Percentiles rank a stretch among this genome's conserved stretches.
Conservation (phyloP, 1,140 invertebrate species). For the Dolichoris vasculosae region DNA sequence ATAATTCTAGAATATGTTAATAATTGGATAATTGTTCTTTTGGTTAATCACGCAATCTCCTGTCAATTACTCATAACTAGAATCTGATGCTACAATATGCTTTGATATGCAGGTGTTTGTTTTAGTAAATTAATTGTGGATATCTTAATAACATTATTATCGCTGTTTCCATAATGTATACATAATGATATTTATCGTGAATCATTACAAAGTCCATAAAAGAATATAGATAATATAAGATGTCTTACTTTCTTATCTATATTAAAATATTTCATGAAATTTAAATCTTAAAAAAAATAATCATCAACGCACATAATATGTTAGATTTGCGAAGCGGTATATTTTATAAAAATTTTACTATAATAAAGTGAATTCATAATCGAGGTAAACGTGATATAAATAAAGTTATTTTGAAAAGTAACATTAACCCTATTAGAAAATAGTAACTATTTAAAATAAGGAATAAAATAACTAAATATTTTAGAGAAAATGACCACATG, state of each 20-base stretch:
- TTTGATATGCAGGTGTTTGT: constrained; percentile 47
- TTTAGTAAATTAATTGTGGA: constrained; percentile 26
- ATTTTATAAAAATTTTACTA: not conserved
- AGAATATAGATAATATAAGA: not conserved
- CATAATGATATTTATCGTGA: constrained; percentile 3
- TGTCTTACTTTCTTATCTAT: not conserved
- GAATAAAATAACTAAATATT: too few relatives aligned
- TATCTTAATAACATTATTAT: constrained; percentile 46
- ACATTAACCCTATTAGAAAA: not conserved
- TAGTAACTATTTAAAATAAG: too few relatives aligned
- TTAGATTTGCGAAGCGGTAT: not conserved
- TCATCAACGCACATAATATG: not conserved
- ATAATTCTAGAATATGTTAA: too few relatives aligned
- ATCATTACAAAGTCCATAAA: not conserved
- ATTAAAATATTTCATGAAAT: not conserved
- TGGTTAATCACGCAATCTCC: too few relatives aligned
- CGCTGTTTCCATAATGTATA: constrained; percentile 20
- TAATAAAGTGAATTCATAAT: not conserved
- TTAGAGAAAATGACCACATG: too few relatives aligned
- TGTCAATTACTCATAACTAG: not conserved
- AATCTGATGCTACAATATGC: not conserved
- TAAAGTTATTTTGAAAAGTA: not conserved
- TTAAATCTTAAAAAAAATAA: not conserved
- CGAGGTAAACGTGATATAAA: too few relatives aligned
- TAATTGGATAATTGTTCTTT: not conserved